Percentiles rank a stretch among this genome's conserved stretches.
These are phyloP conservation scores for Zosterops japonicus DNA, from an alignment of 2,113 vertebrate genomes.

Conservation along the genomic window DNA sequence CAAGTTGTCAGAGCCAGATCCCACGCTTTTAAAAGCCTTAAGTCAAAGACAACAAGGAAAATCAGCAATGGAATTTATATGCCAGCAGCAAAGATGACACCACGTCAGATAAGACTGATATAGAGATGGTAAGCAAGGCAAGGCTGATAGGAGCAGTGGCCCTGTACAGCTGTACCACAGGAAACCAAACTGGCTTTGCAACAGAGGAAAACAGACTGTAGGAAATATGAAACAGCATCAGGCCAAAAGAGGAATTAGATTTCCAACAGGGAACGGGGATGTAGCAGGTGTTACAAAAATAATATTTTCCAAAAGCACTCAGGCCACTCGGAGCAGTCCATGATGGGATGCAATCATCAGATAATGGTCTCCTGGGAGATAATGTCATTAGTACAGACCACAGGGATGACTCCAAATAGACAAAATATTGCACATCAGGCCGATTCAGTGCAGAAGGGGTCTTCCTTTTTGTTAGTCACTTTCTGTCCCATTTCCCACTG, in stretches of 20 bases:
- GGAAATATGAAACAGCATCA: not conserved
- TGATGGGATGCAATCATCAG: not conserved
- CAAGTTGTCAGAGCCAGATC: not conserved
- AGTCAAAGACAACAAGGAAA: not conserved
- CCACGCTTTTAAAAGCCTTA: not conserved
- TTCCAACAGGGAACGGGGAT: not conserved
- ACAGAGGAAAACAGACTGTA: not conserved
- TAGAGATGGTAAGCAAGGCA: not conserved
- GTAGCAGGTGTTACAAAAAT: constrained; percentile 40
- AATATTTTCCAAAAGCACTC: not conserved
- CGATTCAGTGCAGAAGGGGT: not conserved
- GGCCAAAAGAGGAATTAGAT: constrained; percentile 10
- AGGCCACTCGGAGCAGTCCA: not conserved
- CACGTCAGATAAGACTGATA: not conserved
- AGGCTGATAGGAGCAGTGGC: not conserved
- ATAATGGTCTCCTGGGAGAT: constrained; percentile 12
- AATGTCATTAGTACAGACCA: not conserved
- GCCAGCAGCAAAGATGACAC: not conserved
- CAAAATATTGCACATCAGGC: not conserved
- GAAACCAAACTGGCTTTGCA: not conserved
- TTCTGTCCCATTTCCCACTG: not conserved
- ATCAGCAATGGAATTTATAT: not conserved
- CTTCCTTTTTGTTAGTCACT: not conserved
- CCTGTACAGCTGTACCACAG: not conserved
- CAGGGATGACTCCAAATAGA: not conserved